Conservation (phyloP, 2,797 vertebrate species). For the Epinephelus coioides region DNA sequence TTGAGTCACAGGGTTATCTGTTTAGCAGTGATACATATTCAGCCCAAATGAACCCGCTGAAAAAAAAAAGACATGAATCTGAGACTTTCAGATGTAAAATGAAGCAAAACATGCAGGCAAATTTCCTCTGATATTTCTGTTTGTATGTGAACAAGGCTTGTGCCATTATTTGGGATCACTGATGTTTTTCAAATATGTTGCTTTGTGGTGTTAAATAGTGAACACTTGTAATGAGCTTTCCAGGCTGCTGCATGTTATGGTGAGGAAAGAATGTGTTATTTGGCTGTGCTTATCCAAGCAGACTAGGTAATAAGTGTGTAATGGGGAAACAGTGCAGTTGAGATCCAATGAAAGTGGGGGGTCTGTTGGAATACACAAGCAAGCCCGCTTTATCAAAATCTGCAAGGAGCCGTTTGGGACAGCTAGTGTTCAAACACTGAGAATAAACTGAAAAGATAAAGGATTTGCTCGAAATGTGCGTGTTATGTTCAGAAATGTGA, state of each 20-base stretch:
- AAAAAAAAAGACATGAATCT: constrained; percentile 6
- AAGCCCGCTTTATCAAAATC: constrained; percentile 61
- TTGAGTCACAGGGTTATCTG: constrained; percentile 16
- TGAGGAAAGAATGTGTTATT: constrained; percentile 71
- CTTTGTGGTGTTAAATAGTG: constrained; percentile 68
- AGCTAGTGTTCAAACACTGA: constrained; percentile 36
- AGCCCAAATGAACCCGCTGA: neutral
- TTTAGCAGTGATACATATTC: constrained; percentile 28
- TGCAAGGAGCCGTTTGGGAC: constrained; percentile 51
- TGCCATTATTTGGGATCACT: constrained; percentile 42
- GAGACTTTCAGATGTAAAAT: constrained; percentile 13
- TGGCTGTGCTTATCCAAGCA: constrained; percentile 74
- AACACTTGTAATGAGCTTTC: constrained; percentile 77
- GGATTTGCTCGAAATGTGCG: constrained; percentile 11
- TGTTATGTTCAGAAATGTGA: constrained; percentile 11
- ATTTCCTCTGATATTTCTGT: constrained; percentile 1
- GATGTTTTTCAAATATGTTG: constrained; percentile 52
- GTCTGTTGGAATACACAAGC: constrained; percentile 54
- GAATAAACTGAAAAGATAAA: constrained; percentile 40
- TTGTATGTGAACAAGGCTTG: constrained; percentile 22
- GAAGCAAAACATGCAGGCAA: constrained; percentile 11
- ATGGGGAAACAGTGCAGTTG: constrained; percentile 74
- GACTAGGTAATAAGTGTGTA: constrained; percentile 77
- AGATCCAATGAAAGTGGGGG: constrained; percentile 66
- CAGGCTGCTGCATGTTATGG: constrained; percentile 71